Percentiles rank a stretch among this genome's conserved stretches.
Evolutionary conservation across 1,140 invertebrate species (phyloP).

Genomic region (Cyphomyrmex costatus): DNA sequence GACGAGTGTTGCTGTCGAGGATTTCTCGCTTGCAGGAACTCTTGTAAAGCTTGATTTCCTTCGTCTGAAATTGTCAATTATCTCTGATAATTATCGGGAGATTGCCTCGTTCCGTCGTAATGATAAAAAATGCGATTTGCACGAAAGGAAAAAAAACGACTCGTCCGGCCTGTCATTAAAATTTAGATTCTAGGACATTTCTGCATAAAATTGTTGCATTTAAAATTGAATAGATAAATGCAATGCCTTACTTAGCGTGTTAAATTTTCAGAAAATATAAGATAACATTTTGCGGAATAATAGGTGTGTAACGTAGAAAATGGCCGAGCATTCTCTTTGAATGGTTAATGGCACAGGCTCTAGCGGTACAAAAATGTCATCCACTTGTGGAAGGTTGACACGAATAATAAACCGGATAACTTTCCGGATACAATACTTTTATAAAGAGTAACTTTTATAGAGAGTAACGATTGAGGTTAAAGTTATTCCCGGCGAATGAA

Average conservation of each 20-base stretch:
- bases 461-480: conserved; percentile 22
- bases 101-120: conserved; percentile 32
- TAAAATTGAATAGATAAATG: neutral
- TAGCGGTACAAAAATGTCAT: conserved; percentile 17
- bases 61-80: conserved; percentile 89
- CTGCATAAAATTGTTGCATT: conserved; percentile 1
- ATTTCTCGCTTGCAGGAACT: conserved; percentile 97
- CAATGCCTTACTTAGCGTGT: neutral
- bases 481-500: conserved; percentile 50
- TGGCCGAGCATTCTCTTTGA: neutral
- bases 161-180: neutral
- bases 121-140: neutral
- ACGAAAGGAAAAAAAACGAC: neutral
- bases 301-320: neutral
- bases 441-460: conserved; percentile 40
- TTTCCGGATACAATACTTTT: conserved; percentile 35
- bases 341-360: conserved; percentile 13
- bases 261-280: neutral
- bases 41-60: conserved; percentile 98
- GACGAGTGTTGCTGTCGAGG: conserved; percentile 98
- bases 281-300: conserved; percentile 20
- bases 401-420: conserved; percentile 39
- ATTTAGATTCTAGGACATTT: conserved; percentile 9
- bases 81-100: conserved; percentile 26
- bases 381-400: conserved; percentile 20